Conservation (phyloP, 23 tunicate genomes). For the Oikopleura dioica region DNA sequence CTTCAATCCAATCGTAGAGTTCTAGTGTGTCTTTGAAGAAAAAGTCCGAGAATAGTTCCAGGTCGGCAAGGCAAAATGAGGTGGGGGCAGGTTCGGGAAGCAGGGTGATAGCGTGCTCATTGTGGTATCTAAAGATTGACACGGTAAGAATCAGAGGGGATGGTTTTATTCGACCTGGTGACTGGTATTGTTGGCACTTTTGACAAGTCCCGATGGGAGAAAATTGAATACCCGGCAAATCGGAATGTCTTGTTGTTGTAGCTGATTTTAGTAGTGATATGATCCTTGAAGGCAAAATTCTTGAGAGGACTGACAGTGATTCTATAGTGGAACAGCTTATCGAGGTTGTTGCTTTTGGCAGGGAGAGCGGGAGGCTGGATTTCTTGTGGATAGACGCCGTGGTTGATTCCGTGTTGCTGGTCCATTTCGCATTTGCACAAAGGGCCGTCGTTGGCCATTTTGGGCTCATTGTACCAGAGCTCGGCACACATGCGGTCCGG, state of each 20-base stretch:
- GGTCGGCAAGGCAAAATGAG: constrained; percentile 51
- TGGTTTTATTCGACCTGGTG: background rate
- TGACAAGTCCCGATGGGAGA: constrained; percentile 23
- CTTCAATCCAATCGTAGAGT: constrained; percentile 65
- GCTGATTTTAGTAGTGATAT: constrained; percentile 33
- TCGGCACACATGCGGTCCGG: constrained; percentile 64
- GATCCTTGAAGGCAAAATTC: constrained; percentile 27
- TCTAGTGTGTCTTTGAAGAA: constrained; percentile 77
- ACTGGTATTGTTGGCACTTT: background rate
- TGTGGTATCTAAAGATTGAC: constrained; percentile 50
- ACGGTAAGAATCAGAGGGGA: background rate
- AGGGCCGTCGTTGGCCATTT: constrained; percentile 75
- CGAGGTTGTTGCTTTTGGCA: constrained; percentile 36
- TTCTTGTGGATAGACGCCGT: constrained; percentile 80
- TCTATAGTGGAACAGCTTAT: constrained; percentile 72
- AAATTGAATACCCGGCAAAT: constrained; percentile 79
- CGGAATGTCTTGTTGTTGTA: constrained; percentile 34
- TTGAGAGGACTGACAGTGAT: constrained; percentile 48
- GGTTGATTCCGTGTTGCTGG: constrained; percentile 47
- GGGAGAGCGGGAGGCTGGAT: constrained; percentile 22
- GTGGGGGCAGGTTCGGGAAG: constrained; percentile 74
- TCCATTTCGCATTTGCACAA: constrained; percentile 39
- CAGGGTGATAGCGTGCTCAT: constrained; percentile 52
- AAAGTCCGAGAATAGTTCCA: constrained; percentile 57
- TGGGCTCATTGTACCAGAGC: constrained; percentile 85